Conservation (phyloP, 2,797 vertebrate species). For the Hippopotamyrus pictus region DNA sequence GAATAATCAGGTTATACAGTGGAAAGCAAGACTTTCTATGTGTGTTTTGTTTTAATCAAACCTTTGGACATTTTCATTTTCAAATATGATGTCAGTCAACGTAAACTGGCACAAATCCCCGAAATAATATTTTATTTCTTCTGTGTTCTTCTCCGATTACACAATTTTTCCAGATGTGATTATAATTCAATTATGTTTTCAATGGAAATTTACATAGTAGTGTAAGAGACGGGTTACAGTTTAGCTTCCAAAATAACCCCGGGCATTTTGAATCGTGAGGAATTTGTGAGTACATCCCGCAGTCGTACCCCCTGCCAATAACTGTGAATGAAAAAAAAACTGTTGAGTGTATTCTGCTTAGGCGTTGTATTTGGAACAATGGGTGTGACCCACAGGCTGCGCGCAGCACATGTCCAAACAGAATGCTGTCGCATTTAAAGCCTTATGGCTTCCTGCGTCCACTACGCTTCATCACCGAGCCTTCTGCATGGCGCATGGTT, state of each 20-base stretch:
- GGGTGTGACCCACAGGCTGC: neutral
- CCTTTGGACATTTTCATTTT: neutral
- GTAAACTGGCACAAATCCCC: neutral
- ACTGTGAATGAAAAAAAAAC: conserved; percentile 4
- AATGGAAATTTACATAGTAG: conserved; percentile 5
- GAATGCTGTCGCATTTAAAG: neutral
- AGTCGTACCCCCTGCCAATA: neutral
- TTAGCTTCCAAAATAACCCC: neutral
- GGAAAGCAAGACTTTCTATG: neutral
- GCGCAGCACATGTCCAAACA: conserved; percentile 19
- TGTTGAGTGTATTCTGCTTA: neutral
- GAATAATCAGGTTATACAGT: neutral
- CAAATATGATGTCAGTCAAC: neutral
- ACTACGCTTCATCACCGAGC: neutral
- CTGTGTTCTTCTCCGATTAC: neutral
- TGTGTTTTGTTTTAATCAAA: neutral
- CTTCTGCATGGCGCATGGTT: neutral
- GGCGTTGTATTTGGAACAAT: neutral
- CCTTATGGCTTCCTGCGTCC: neutral
- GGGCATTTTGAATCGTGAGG: conserved; percentile 5
- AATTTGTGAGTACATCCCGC: neutral
- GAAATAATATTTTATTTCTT: neutral
- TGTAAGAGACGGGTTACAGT: neutral
- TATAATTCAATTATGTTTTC: conserved; percentile 17
- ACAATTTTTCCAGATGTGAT: conserved; percentile 9